Base-by-base conservation (phyloP, 2,797 vertebrate genomes). In the Sebastes itinus region DNA sequence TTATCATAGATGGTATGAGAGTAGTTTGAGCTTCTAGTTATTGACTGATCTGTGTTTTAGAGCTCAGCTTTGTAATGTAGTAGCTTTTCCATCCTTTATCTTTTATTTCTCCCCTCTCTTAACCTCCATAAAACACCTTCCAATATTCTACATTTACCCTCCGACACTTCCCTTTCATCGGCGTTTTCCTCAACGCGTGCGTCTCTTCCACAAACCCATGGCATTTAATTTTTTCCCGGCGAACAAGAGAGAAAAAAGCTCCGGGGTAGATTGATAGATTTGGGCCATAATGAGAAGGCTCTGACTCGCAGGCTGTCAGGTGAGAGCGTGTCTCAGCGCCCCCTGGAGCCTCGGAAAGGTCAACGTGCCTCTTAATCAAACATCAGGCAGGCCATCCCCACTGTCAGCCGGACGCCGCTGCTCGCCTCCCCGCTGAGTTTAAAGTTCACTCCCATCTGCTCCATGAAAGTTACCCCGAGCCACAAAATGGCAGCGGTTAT, bases 361-460 rank as follows among this genome's bases (percentile, higher is more conserved):
- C 95, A 95, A 73, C 63, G 38, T 84, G 93, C 90, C 94, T 92
- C 94, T 96, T 95, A 94, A 95, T 96, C 94, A 96, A 95, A 95
- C 94, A 94, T 94, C 94, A 94, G 90, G 91, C 84, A 70, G 83
- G 86, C 87, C 84, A 27, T 81, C 79, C 79, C 60, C 42, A 22
- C 89, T 91, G 93, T 93, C 92, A 90, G 93, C 90, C 83, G 90
- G 87, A 88, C 85, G 80, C 13, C 63, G 91, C 86, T 72, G 85
- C 89, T 89, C 77, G 20, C 83, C 83, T 88, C 89, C 91, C 90
- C 1, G 80, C 91, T 79, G 90, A 83, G 92, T 93, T 90, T 94
- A 95, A 95, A 95, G 94, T 95, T 95, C 94, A 94, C 75, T 68
- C 74, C 88, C 90, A 90, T 94, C 92, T 91, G 90, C 91, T 89